A percentile compares a stretch with the other conserved stretches of the same genome.
Conservation (phyloP, 2,888 invertebrate species). For the Rugalucina vietnamica region DNA sequence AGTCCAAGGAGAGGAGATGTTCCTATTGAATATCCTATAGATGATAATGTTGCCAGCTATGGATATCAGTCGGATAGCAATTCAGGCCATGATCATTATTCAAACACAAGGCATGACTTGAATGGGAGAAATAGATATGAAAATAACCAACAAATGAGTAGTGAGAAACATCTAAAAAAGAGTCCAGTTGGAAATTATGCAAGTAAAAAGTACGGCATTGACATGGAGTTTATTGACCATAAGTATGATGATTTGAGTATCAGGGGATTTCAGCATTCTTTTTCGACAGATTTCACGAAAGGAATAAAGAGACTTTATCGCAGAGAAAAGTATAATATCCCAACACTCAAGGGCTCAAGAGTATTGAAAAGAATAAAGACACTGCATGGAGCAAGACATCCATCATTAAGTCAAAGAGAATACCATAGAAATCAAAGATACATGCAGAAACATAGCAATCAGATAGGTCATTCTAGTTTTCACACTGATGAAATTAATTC, state of each 20-base stretch:
- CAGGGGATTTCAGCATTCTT: background rate
- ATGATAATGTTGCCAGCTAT: background rate
- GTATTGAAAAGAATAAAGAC: background rate
- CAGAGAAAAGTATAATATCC: background rate
- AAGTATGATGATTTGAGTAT: slow-evolving; percentile 21
- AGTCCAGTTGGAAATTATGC: background rate
- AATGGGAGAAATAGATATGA: background rate
- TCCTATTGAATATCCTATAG: background rate
- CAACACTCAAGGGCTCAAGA: background rate
- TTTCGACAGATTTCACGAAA: background rate
- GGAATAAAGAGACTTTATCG: background rate
- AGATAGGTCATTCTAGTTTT: too few relatives aligned
- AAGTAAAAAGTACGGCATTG: background rate
- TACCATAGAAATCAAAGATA: background rate
- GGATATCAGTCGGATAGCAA: background rate
- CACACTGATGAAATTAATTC: background rate
- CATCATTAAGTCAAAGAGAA: background rate
- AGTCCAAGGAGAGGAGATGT: background rate
- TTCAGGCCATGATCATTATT: too few relatives aligned
- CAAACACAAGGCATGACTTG: too few relatives aligned
- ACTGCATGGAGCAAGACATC: background rate
- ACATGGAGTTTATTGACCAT: background rate
- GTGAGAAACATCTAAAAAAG: background rate
- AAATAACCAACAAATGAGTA: background rate
- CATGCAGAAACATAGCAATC: too few relatives aligned